These are phyloP conservation scores for Patella pellucida DNA, from an alignment of 2,888 invertebrate genomes.

Conservation along the genomic window DNA sequence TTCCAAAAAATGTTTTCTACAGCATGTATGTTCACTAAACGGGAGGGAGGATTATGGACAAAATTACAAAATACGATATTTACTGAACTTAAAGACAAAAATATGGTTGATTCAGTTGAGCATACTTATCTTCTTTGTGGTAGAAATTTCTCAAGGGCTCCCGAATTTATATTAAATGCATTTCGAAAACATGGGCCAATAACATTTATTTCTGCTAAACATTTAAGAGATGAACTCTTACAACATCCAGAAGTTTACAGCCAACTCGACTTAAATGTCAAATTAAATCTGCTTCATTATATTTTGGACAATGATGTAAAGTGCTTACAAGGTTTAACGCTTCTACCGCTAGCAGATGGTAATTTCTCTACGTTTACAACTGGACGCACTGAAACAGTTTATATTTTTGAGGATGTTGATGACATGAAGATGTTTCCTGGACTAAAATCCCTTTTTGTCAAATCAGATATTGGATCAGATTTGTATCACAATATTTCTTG, in stretches of 20 bases:
- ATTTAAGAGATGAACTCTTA: not conserved
- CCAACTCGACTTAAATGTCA: not conserved
- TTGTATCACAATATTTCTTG: too few relatives aligned
- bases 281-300: conserved; percentile 16
- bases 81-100: not conserved
- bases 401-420: not conserved
- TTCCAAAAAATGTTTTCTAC: conserved; percentile 38
- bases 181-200: not conserved
- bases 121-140: not conserved
- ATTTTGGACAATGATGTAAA: not conserved
- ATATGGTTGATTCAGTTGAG: not conserved
- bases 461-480: too few relatives aligned
- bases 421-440: conserved; percentile 19
- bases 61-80: not conserved
- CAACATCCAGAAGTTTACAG: not conserved
- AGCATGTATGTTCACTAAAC: not conserved
- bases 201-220: not conserved
- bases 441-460: not conserved
- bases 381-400: conserved; percentile 6
- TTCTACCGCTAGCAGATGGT: conserved; percentile 19
- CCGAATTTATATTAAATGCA: not conserved
- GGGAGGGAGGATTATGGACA: conserved; percentile 15
- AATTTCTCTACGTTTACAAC: conserved; percentile 9
- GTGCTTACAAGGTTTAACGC: not conserved
- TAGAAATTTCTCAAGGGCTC: conserved; percentile 12